Base-by-base conservation (phyloP, 2,797 vertebrate genomes). In the Mormyrus hasselquistii region DNA sequence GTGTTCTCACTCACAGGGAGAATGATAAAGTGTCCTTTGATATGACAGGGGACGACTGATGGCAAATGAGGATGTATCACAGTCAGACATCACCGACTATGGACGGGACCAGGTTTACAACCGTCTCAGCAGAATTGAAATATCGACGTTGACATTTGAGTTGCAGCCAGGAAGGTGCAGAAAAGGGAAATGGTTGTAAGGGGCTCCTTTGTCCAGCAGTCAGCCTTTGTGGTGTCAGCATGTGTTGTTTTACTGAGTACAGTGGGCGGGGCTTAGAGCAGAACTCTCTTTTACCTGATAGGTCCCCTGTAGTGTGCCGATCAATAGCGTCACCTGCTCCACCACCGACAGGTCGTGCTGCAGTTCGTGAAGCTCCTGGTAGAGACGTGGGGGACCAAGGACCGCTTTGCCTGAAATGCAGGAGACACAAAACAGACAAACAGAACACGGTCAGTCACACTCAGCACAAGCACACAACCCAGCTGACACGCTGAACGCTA, bases 281-380 rank as follows among this genome's bases (percentile, higher is more conserved):
- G n/a, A 12, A 5, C 57, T 87, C 12, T 62, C 59, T 69, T 6
- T 88, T 93, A 98, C 98, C 97, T 99, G 98, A 94, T 99, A 99
- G 3, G 96, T 97, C 89, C 98, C 98, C 0, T 99, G 97, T 90
- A 99, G 94, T 0, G 97, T 98, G 89, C 98, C 97, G 93, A 99
- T 95, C 0, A 99, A 96, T 4, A 97, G 95, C 0, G 97, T 98
- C 91, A 99, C 98, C 93, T 99, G 97, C 90, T 98, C 97, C 90
- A 99, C 98, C 57, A 99, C 97, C 0, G 96, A 97, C 89, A 99
- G 95, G 93, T 99, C 98, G 53, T 98, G 97, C 88, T 99, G 98
- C 25, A 99, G 94, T 85, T 98, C 98, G 94, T 99, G 98, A 22
- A 99, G 97, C 92, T 99, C 98, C 93, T 99, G 97, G 95, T 97